Base-by-base conservation (phyloP, 2,113 vertebrate species). In the Machaerirhynchus nigripectus region DNA sequence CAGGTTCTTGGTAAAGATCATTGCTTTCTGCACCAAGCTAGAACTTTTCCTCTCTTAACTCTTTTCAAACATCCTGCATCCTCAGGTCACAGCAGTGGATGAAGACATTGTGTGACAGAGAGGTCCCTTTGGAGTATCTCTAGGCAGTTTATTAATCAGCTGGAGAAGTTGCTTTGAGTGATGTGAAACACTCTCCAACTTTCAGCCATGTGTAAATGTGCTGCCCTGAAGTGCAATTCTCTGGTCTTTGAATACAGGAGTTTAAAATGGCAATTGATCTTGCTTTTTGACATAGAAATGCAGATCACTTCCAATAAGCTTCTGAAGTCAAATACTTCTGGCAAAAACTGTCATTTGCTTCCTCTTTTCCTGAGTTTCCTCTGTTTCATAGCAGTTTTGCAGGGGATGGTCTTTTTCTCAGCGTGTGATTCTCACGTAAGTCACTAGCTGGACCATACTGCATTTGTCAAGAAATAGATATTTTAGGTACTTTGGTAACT, bases 31-130 rank as follows among this genome's bases (percentile, higher is more conserved):
- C 27, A 39, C 35, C 46, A 33, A 50, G 15, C 4, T 27, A 13
- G 16, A 14, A n/a, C 9, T 11, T 69, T 65, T 46, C 6, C 11
- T 46, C 12, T 73, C 39, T 63, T 19, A 64, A 31, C 10, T 60
- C 20, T 57, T 86, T 53, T 39, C 23, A 22, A 0, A 60, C 5
- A 50, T 27, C 26, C 37, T 67, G 13, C 0, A 0, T 63, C 20
- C 23, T 76, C 12, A 24, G 52, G 6, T 93, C 63, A 52, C 11
- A 44, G 37, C 2, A 13, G 23, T 68, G 33, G 18, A 39, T 47
- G 33, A 60, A 84, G 40, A 40, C 6, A 24, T n/a, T n/a, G n/a
- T n/a, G n/a, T n/a, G n/a, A n/a, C n/a, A n/a, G n/a, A n/a, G n/a
- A n/a, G 10, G 50, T 28, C 57, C 23, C 14, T 65, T 46, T 67